Evolutionary conservation across 2,888 invertebrate genomes (phyloP).

Genomic region (Polydrusus cervinus): DNA sequence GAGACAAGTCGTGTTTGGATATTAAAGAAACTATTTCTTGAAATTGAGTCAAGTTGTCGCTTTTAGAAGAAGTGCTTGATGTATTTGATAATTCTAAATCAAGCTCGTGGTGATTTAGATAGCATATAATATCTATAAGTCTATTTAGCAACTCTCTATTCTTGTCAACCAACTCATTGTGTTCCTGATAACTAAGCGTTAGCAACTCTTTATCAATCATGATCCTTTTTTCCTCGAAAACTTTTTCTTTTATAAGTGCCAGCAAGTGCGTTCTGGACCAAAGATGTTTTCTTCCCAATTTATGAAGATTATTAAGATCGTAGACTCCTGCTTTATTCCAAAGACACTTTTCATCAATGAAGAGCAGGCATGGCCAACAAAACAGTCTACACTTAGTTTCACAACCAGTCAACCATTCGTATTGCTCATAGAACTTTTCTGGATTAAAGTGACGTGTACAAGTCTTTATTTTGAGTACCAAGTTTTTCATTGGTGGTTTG

Average conservation of each 20-base stretch:
- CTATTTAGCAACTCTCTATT: constrained; percentile 57
- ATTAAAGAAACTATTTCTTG: constrained; percentile 43
- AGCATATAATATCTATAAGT: constrained; percentile 56
- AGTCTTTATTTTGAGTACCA: neutral
- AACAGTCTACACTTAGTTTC: constrained; percentile 27
- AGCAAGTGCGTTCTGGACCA: constrained; percentile 41
- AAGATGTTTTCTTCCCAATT: constrained; percentile 41
- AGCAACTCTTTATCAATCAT: constrained; percentile 40
- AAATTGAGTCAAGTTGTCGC: constrained; percentile 34
- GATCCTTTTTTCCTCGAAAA: constrained; percentile 46
- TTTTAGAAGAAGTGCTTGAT: constrained; percentile 18
- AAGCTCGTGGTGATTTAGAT: constrained; percentile 50
- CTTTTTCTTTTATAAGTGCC: constrained; percentile 42
- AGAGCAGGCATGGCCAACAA: constrained; percentile 44
- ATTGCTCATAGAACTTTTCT: constrained; percentile 39
- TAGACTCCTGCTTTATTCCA: constrained; percentile 40
- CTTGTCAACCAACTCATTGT: constrained; percentile 57
- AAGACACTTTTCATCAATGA: constrained; percentile 26
- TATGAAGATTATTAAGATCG: constrained; percentile 50
- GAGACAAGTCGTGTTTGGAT: constrained; percentile 52
- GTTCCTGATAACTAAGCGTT: constrained; percentile 31
- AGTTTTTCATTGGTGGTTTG: neutral
- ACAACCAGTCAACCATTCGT: constrained; percentile 44
- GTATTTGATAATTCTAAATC: constrained; percentile 49
- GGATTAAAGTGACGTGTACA: constrained; percentile 24